Percentiles rank a stretch among this genome's conserved stretches.
Evolutionary conservation across 2,888 invertebrate genomes (phyloP).

Genomic region (Embidobia sp.): DNA sequence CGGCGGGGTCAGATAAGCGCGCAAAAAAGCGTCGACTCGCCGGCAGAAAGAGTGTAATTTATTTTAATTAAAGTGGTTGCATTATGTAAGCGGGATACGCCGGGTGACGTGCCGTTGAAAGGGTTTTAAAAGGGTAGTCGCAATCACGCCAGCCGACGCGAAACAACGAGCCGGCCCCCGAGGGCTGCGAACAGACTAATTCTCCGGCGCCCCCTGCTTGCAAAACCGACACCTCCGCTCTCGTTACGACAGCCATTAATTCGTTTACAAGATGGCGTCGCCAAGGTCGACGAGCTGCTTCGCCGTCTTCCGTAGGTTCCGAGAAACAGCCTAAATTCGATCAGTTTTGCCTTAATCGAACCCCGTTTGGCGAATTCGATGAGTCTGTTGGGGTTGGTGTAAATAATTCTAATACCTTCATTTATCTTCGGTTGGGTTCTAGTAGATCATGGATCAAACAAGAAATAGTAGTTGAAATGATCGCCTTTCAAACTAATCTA

Average conservation of each 20-base stretch:
- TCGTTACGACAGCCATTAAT: constrained; percentile 78
- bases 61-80: constrained; percentile 81
- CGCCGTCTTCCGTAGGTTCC: no score
- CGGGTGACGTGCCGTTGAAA: constrained; percentile 74
- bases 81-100: constrained; percentile 76
- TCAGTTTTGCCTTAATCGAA: constrained; percentile 13
- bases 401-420: no score
- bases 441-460: no score
- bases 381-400: no score
- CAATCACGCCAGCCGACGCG: constrained; percentile 68
- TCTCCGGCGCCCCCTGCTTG: constrained; percentile 65
- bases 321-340: constrained; percentile 8
- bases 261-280: constrained; percentile 79
- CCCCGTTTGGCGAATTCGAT: constrained; percentile 2
- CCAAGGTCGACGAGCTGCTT: constrained; percentile 15
- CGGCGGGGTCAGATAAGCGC: constrained; percentile 46
- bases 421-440: no score
- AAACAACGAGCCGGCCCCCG: constrained; percentile 42
- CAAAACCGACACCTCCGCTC: constrained; percentile 77
- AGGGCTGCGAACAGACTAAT: constrained; percentile 74
- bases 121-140: constrained; percentile 75
- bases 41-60: constrained; percentile 76
- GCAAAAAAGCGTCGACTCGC: constrained; percentile 62
- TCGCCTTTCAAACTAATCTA: no score
- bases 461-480: no score